Evolutionary conservation across 2,113 vertebrate genomes (phyloP).

Genomic region (Crocuta crocuta): DNA sequence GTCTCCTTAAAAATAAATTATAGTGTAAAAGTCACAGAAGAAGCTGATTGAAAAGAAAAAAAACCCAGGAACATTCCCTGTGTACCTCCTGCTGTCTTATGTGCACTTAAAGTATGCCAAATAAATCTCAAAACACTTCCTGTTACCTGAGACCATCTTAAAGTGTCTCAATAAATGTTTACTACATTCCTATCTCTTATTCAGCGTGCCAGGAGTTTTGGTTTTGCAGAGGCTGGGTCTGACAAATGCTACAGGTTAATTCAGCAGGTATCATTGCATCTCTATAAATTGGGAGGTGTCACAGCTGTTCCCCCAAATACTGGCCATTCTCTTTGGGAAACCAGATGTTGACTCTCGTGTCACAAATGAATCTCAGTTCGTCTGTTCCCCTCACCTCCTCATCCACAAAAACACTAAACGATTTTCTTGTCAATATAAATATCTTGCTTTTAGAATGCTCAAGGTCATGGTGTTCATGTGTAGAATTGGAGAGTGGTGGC

Average conservation of each 20-base stretch:
- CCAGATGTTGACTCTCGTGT: background rate
- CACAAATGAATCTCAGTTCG: background rate
- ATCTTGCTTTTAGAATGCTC: background rate
- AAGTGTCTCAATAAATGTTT: slow-evolving; percentile 81
- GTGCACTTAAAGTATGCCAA: slow-evolving; percentile 82
- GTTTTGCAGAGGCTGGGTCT: slow-evolving; percentile 51
- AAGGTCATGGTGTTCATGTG: background rate
- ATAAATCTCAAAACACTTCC: slow-evolving; percentile 84
- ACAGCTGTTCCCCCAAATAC: background rate
- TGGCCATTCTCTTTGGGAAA: slow-evolving; percentile 51
- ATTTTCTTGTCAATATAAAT: background rate
- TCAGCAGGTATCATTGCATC: slow-evolving; percentile 2
- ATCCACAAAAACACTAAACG: background rate
- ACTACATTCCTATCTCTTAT: slow-evolving; percentile 70
- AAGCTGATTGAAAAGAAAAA: slow-evolving; percentile 80
- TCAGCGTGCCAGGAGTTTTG: slow-evolving; percentile 62
- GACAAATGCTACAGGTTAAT: slow-evolving; percentile 67
- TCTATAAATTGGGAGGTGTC: slow-evolving; percentile 18
- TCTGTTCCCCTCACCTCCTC: background rate
- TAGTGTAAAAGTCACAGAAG: slow-evolving; percentile 82
- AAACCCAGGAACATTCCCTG: slow-evolving; percentile 77
- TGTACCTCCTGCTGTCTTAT: slow-evolving; percentile 82
- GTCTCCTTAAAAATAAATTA: slow-evolving; percentile 89
- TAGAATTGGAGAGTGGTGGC: background rate
- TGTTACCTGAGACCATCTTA: slow-evolving; percentile 78